phyloP scores from a whole-genome alignment of 1,140 invertebrate genomes.

The Eurosta solidaginis region DNA sequence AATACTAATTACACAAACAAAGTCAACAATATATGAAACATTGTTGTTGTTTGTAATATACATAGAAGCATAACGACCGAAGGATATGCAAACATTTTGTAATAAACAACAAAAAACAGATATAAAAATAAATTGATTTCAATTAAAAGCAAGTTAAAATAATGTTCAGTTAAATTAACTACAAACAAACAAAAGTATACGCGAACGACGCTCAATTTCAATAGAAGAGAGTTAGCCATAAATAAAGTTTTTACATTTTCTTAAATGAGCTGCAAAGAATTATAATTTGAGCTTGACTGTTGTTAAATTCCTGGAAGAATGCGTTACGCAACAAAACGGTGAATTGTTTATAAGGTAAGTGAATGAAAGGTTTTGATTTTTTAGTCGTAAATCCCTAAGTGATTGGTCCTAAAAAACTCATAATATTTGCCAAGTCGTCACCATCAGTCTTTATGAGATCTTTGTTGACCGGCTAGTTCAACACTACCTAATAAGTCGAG shows the following conservation, averaged over 20 bases:
- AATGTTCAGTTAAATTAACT: not conserved
- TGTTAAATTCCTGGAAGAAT: not conserved
- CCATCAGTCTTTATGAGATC: too few species aligned
- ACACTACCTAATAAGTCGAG: too few species aligned
- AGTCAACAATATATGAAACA: too few species aligned
- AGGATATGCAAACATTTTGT: too few species aligned
- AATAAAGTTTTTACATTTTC: not conserved
- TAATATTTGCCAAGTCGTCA: too few species aligned
- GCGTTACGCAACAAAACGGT: not conserved
- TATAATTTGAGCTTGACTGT: not conserved
- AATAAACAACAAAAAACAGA: too few species aligned
- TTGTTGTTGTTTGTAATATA: too few species aligned
- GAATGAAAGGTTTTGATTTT: not conserved
- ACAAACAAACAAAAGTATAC: not conserved
- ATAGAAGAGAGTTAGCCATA: not conserved
- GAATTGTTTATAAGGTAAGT: slow-evolving; percentile 3
- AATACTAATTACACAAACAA: too few species aligned
- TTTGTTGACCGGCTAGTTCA: too few species aligned
- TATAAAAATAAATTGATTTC: not conserved
- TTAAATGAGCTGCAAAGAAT: not conserved
- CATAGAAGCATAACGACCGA: too few species aligned
- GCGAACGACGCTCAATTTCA: not conserved
- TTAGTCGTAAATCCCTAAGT: too few species aligned
- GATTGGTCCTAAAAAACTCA: too few species aligned
- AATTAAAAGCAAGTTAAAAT: not conserved